A percentile compares a stretch with the other conserved stretches of the same genome.
Evolutionary conservation across 2,888 invertebrate species (phyloP).

Genomic region (Muschampia plurimacula): DNA sequence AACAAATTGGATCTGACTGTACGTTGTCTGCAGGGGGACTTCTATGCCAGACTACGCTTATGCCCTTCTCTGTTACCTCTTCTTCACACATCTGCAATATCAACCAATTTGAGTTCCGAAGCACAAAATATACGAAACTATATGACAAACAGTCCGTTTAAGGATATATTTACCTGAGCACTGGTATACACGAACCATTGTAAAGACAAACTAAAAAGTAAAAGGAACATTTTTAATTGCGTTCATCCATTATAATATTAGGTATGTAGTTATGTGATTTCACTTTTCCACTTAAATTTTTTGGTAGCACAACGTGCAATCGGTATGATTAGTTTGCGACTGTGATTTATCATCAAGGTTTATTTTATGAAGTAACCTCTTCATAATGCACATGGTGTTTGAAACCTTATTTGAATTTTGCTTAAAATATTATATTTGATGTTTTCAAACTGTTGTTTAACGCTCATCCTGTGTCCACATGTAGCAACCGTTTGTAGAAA

Average conservation of each 20-base stretch:
- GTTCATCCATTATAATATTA: neutral
- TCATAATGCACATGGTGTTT: conserved; percentile 36
- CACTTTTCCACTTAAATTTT: conserved; percentile 17
- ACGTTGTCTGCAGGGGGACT: conserved; percentile 57
- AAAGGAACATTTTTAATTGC: conserved; percentile 34
- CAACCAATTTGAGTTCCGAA: neutral
- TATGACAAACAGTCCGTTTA: neutral
- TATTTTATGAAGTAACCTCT: conserved; percentile 33
- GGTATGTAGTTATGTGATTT: neutral
- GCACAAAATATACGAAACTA: neutral
- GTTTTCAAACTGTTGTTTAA: neutral
- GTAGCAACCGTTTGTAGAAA: too few species aligned
- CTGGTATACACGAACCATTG: conserved; percentile 35
- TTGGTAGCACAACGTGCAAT: conserved; percentile 30
- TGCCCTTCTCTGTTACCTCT: conserved; percentile 62
- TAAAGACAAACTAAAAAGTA: conserved; percentile 30
- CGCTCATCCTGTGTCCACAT: neutral
- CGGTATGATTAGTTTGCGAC: conserved; percentile 35
- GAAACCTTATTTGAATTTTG: neutral
- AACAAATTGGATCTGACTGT: conserved; percentile 68
- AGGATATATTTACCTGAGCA: conserved; percentile 40
- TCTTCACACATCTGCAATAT: conserved; percentile 65
- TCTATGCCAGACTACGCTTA: conserved; percentile 66
- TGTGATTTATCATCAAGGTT: conserved; percentile 45
- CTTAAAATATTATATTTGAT: too few species aligned